Base-by-base conservation (phyloP, 2,797 vertebrate genomes). In the Columba guinea region DNA sequence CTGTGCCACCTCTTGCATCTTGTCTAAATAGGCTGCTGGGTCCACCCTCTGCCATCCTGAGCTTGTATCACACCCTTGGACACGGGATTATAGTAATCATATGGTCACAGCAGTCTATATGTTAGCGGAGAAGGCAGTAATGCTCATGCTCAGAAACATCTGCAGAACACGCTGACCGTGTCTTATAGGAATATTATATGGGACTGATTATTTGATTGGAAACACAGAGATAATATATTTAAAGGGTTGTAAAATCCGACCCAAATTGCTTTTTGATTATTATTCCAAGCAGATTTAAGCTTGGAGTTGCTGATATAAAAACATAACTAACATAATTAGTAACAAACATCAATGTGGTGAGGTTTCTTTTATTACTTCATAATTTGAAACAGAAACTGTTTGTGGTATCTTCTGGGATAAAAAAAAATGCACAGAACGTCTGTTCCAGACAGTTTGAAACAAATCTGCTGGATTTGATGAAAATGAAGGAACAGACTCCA, bases 381-480 rank as follows among this genome's bases (percentile, higher is more conserved):
- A 80, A 97, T 97, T 90, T 59, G 75, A 94, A 95, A 87, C 84
- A 95, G 93, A 90, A 94, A 89, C 53, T 93, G 90, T 75, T 89
- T 74, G 84, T 89, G 83, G 92, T 84, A 68, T 92, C 78, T 87
- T 79, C 30, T 84, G 77, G 71, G 74, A 69, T 56, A 7, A 53
- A 58, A 51, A 51, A 69, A 55, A 48, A 34, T 37, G 60, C 76
- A 75, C 60, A 58, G 53, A 91, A 56, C 0, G 48, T 91, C 44
- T 95, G 88, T 56, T 94, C 59, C 95, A 95, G 93, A 87, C 35
- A 6, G 63, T 79, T 89, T 52, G 64, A 63, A 88, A 70, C 1
- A 32, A 87, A 87, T 76, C 3, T 27, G 39, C 88, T 89, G 92
- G 88, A 83, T 84, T 23, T 70, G 78, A 82, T 37, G 90, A 83